phyloP scores from a whole-genome alignment of 2,888 invertebrate species.

The Chironomus riparius region DNA sequence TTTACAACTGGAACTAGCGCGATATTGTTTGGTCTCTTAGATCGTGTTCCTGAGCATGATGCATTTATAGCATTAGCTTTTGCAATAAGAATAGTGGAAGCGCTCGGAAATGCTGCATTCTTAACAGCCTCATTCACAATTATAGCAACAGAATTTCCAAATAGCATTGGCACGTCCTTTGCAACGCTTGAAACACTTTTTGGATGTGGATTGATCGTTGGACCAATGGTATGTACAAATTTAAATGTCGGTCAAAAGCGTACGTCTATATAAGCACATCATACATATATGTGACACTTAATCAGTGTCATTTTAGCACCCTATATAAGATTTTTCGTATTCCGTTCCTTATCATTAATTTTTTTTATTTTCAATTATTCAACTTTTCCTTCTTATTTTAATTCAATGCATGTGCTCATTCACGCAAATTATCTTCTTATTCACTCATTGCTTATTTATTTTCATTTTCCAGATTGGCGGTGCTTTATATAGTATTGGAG shows the following conservation, averaged over 20 bases:
- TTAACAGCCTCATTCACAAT: conserved; percentile 80
- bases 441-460: not conserved
- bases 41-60: conserved; percentile 46
- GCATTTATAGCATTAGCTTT: conserved; percentile 69
- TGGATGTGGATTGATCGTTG: conserved; percentile 77
- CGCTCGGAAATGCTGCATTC: conserved; percentile 78
- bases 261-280: no score
- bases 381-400: not conserved
- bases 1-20: conserved; percentile 74
- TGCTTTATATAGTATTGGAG: conserved; percentile 67
- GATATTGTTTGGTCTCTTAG: conserved; percentile 59
- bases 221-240: conserved; percentile 54
- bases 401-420: not conserved
- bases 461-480: conserved; percentile 55
- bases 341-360: no score
- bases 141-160: conserved; percentile 78
- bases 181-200: conserved; percentile 81
- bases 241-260: no score
- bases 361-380: not conserved
- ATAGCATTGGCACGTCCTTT: conserved; percentile 76
- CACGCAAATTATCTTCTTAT: not conserved
- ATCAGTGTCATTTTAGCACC: no score
- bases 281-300: no score
- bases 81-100: conserved; percentile 69
- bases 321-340: no score